These are phyloP conservation scores for Pogonus chalceus DNA, from an alignment of 1,140 invertebrate genomes.

Conservation along the genomic window DNA sequence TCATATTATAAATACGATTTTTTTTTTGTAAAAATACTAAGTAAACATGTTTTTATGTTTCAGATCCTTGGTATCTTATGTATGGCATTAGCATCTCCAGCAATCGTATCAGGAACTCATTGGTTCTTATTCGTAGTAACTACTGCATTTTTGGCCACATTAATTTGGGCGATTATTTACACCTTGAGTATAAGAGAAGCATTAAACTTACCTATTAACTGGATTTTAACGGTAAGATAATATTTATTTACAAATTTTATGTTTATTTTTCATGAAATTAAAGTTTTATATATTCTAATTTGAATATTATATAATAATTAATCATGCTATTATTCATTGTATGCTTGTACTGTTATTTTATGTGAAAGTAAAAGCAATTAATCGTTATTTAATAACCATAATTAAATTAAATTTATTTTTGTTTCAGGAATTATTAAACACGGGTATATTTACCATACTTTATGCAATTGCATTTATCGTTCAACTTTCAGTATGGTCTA, in stretches of 20 bases:
- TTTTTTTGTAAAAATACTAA: too few species aligned
- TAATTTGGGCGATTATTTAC: slow-evolving; percentile 73
- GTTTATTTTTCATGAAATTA: neutral
- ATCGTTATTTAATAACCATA: neutral
- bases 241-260: neutral
- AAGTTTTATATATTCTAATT: neutral
- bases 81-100: slow-evolving; percentile 62
- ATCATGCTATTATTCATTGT: neutral
- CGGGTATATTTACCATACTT: slow-evolving; percentile 53
- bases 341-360: neutral
- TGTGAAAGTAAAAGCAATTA: neutral
- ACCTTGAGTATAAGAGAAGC: slow-evolving; percentile 67
- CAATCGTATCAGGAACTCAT: slow-evolving; percentile 47
- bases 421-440: slow-evolving; percentile 67
- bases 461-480: slow-evolving; percentile 73
- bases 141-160: slow-evolving; percentile 65
- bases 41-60: too few species aligned
- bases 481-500: slow-evolving; percentile 54
- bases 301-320: neutral
- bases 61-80: slow-evolving; percentile 76
- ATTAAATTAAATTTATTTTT: slow-evolving; percentile 23
- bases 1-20: too few species aligned
- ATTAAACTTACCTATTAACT: slow-evolving; percentile 67
- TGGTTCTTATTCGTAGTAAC: slow-evolving; percentile 79
- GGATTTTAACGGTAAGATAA: slow-evolving; percentile 67